Evolutionary conservation across 2,113 vertebrate genomes (phyloP).

Genomic region (Entomyzon cyanotis): DNA sequence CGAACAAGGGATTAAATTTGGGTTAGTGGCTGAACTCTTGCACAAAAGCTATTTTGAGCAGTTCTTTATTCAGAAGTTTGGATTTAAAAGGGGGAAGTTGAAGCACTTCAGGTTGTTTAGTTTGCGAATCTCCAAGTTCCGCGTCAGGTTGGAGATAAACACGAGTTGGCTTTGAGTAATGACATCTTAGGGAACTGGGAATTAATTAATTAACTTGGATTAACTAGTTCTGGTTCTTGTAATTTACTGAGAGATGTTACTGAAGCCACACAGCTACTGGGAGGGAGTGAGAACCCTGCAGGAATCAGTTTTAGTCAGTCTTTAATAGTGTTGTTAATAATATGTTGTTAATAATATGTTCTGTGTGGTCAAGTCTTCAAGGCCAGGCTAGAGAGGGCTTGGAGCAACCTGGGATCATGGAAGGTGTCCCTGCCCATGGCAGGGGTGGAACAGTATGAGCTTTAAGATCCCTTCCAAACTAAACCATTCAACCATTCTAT

Average conservation of each 20-base stretch:
- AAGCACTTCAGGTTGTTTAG: neutral
- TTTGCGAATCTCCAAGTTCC: neutral
- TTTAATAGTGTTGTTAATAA: neutral
- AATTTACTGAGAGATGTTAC: fast-evolving
- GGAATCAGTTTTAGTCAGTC: fast-evolving
- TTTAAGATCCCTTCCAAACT: neutral
- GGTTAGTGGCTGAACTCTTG: neutral
- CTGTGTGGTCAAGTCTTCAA: neutral
- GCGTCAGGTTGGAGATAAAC: neutral
- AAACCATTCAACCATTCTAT: neutral
- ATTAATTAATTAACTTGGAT: neutral
- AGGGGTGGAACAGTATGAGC: neutral
- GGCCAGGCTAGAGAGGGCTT: neutral
- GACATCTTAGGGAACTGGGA: fast-evolving
- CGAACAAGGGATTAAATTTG: neutral
- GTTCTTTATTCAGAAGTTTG: neutral
- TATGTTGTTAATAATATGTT: neutral
- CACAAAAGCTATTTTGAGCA: neutral
- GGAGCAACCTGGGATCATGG: fast-evolving
- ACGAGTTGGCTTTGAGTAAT: fast-evolving
- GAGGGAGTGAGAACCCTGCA: neutral
- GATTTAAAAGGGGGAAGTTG: neutral
- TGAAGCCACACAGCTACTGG: neutral
- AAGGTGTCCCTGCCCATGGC: neutral
- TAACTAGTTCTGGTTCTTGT: neutral